Percentiles rank a stretch among this genome's conserved stretches.
phyloP scores from a whole-genome alignment of 1,140 invertebrate species.

The Platorchestia sp. region DNA sequence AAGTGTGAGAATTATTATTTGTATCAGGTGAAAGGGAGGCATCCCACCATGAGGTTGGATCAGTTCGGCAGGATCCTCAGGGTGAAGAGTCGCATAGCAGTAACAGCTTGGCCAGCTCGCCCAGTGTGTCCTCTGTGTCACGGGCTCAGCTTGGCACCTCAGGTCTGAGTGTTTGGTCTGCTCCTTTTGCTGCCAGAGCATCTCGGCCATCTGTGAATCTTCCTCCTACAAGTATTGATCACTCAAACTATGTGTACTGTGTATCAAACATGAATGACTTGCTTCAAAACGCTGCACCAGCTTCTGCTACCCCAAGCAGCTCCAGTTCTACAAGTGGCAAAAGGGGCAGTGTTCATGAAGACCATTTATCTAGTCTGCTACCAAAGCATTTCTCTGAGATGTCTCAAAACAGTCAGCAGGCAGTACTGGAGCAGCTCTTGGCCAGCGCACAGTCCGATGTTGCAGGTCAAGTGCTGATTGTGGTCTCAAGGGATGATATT shows the following conservation, averaged over 20 bases:
- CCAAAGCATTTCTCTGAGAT: conserved; percentile 27
- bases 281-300: background rate
- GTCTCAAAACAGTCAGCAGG: background rate
- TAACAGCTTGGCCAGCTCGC: conserved; percentile 1
- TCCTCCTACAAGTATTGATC: background rate
- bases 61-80: conserved; percentile 16
- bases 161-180: background rate
- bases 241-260: background rate
- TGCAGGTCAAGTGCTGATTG: background rate
- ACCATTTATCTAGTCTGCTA: conserved; percentile 5
- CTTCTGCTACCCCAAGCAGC: background rate
- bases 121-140: background rate
- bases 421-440: background rate
- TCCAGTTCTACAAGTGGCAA: background rate
- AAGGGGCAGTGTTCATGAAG: background rate
- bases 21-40: background rate
- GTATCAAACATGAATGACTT: background rate
- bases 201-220: background rate
- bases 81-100: conserved; percentile 36
- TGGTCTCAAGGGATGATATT: background rate
- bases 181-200: background rate
- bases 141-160: background rate
- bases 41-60: background rate
- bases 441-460: background rate
- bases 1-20: background rate